Conservation (phyloP, 1,140 invertebrate genomes). For the Grapholita molesta region DNA sequence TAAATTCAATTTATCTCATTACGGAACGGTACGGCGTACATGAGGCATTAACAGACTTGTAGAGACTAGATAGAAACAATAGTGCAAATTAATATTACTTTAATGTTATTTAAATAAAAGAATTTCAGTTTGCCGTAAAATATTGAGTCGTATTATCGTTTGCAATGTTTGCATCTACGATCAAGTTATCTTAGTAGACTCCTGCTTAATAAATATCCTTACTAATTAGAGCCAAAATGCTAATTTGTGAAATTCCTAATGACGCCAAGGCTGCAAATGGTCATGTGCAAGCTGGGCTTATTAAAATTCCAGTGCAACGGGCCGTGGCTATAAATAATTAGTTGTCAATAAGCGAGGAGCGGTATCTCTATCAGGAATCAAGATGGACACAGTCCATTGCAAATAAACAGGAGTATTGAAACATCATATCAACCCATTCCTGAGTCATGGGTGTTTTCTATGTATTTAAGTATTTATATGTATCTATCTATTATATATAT, state of each 20-base stretch:
- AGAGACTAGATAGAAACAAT: neutral
- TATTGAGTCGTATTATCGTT: neutral
- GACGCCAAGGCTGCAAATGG: neutral
- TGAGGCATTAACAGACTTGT: neutral
- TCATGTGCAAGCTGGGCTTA: neutral
- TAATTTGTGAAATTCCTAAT: neutral
- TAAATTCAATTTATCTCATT: conserved; percentile 59
- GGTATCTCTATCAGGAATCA: neutral
- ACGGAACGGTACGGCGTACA: conserved; percentile 28
- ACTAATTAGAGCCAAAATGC: neutral
- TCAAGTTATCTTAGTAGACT: neutral
- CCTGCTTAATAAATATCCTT: neutral
- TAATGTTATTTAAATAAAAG: neutral
- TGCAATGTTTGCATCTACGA: neutral
- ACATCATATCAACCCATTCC: no score
- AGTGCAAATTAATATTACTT: no score
- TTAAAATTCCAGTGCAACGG: conserved; percentile 1
- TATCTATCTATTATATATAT: no score
- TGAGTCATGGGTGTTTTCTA: no score
- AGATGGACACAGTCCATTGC: neutral
- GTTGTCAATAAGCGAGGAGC: neutral
- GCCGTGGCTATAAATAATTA: neutral
- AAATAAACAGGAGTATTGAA: neutral
- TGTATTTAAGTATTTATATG: no score
- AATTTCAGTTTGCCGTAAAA: neutral